These are phyloP conservation scores for Poecilus cupreus DNA, from an alignment of 2,888 invertebrate genomes.

Conservation along the genomic window DNA sequence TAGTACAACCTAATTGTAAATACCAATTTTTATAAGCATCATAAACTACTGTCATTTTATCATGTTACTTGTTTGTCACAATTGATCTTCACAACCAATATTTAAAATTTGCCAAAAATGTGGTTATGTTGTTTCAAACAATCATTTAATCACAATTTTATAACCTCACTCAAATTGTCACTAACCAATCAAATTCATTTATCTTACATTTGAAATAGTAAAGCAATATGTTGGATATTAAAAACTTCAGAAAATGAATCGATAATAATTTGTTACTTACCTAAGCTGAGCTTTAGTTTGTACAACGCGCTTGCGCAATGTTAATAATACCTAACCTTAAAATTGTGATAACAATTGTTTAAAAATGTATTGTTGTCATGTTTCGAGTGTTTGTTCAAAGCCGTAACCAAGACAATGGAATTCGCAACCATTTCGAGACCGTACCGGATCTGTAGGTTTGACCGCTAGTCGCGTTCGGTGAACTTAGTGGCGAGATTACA, in stretches of 20 bases:
- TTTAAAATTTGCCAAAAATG: constrained; percentile 18
- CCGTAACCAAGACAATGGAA: constrained; percentile 26
- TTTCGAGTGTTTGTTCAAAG: constrained; percentile 16
- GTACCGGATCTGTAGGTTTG: constrained; percentile 6
- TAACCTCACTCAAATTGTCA: background rate
- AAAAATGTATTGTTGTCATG: constrained; percentile 17
- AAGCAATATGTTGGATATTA: too few species aligned
- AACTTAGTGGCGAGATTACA: constrained; percentile 26
- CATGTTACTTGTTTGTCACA: background rate
- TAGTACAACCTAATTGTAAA: constrained; percentile 5
- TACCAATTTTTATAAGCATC: constrained; percentile 2
- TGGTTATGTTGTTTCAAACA: constrained; percentile 6
- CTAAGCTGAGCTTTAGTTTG: constrained; percentile 21
- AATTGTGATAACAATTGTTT: constrained; percentile 24
- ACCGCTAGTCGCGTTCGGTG: constrained; percentile 7
- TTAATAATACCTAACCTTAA: background rate
- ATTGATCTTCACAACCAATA: constrained; percentile 25
- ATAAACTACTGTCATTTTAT: background rate
- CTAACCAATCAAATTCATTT: background rate
- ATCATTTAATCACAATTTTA: constrained; percentile 16
- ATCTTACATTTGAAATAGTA: background rate
- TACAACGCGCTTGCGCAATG: background rate
- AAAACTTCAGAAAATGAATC: background rate
- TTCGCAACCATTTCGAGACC: background rate
- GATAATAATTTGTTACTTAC: background rate